Evolutionary conservation across 2,888 invertebrate genomes (phyloP), one percentile per base, ranked within the genome.

Genomic region (Drosophila quinaria): DNA sequence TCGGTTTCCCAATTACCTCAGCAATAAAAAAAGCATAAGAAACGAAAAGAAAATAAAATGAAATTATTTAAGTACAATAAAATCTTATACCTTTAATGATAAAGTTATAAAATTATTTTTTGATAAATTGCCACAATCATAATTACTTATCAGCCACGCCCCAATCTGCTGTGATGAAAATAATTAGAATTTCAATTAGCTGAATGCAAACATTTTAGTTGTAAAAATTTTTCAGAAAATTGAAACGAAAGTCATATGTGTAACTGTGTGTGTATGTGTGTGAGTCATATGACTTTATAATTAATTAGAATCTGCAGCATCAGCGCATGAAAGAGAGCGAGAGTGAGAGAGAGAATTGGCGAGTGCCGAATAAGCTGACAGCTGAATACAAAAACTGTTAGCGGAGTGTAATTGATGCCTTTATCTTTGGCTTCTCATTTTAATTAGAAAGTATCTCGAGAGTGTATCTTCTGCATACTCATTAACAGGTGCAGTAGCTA

Each of bases 241-340:
- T 46, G 33, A 60, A 50, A 50, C 19, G 42, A 47, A 54, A 54
- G 19, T 31, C 39, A 62, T 17, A 46, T 25, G 35, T 42, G 39
- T 56, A 13, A 35, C 29, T 41, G 25, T 13, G 11, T 58, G 19
- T 49, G 55, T 33, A 37, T 51, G 51, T 22, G 46, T 50, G 39
- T 41, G 42, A 52, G 51, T 74, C 70, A 55, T 74, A 69, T 69
- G 58, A 62, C 65, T 65, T 55, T 54, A 54, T 80, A 84, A 84
- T 84, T 82, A 82, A 82, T 82, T 83, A 81, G 72, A 74, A 80
- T 75, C 64, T 71, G 81, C 84, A 66, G 56, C 70, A 72, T 81
- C 81, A 72, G 81, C 83, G 22, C 17, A 5, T 46, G 6, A 22
- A 15, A 25, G 19, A 33, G 51, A 37, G 11, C 4, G 52, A 37